Conservation (phyloP, 92 coral and sea anemone genomes). For the Nematostella vectensis region DNA sequence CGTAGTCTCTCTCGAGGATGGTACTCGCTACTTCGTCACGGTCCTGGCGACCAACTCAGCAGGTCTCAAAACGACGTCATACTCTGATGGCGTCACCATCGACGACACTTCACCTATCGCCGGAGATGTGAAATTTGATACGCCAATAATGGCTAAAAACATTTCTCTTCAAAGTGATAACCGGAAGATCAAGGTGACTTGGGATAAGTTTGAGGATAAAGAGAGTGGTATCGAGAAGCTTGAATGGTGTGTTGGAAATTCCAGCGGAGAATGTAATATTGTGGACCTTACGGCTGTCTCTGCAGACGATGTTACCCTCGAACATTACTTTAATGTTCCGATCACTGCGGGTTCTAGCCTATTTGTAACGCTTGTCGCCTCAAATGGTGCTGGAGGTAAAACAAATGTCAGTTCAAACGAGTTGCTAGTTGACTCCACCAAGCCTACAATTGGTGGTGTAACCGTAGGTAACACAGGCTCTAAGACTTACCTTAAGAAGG, state of each 20-base stretch:
- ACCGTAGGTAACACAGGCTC: constrained; percentile 47
- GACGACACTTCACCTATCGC: constrained; percentile 64
- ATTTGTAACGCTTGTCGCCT: constrained; percentile 38
- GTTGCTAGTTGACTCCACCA: constrained; percentile 56
- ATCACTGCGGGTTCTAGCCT: constrained; percentile 53
- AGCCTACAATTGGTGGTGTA: constrained; percentile 60
- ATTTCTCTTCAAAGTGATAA: constrained; percentile 30
- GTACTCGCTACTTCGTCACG: constrained; percentile 60
- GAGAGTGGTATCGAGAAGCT: constrained; percentile 59
- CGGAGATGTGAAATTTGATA: constrained; percentile 19
- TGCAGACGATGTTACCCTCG: constrained; percentile 1
- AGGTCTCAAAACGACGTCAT: constrained; percentile 55
- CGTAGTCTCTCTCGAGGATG: constrained; percentile 39
- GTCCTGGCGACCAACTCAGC: constrained; percentile 86
- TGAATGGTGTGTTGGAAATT: constrained; percentile 60
- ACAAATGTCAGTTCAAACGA: constrained; percentile 34
- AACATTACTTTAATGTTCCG: constrained; percentile 32
- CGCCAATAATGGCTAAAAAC: constrained; percentile 8
- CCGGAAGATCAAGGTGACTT: constrained; percentile 27
- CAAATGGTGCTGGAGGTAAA: constrained; percentile 77
- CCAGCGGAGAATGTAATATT: constrained; percentile 30
- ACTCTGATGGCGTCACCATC: constrained; percentile 69
- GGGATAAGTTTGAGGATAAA: constrained; percentile 43
- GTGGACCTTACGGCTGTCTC: constrained; percentile 41
- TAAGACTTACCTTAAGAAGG: constrained; percentile 42